Conservation (phyloP, 2,797 vertebrate species). For the Hybognathus amarus region DNA sequence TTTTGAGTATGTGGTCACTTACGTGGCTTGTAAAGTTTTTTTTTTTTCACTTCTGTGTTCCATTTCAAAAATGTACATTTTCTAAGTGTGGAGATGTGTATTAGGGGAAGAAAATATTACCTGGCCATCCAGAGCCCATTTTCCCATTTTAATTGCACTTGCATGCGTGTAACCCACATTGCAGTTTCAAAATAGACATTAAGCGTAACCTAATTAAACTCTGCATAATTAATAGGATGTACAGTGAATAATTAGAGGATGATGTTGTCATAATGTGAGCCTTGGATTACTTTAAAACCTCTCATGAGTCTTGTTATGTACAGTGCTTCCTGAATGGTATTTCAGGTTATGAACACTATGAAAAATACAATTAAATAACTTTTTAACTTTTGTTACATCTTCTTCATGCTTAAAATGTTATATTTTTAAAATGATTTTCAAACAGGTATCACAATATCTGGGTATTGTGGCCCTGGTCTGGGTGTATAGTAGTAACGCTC, state of each 20-base stretch:
- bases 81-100: neutral
- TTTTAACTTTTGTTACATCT: neutral
- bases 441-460: neutral
- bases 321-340: neutral
- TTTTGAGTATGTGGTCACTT: neutral
- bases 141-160: neutral
- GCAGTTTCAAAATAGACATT: slow-evolving; percentile 24
- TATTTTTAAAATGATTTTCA: neutral
- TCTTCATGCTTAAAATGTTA: neutral
- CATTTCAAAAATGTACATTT: neutral
- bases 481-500: neutral
- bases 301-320: slow-evolving; percentile 49
- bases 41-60: neutral
- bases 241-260: slow-evolving; percentile 66
- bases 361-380: neutral
- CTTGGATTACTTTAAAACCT: slow-evolving; percentile 61
- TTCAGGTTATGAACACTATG: neutral
- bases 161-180: no score
- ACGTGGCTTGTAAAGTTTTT: neutral
- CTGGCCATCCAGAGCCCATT: neutral
- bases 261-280: slow-evolving; percentile 66
- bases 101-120: neutral
- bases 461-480: no score
- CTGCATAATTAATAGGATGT: slow-evolving; percentile 65
- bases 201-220: slow-evolving; percentile 9